Base-by-base conservation (phyloP, 1,140 invertebrate genomes). In the Bombus vancouverensis region DNA sequence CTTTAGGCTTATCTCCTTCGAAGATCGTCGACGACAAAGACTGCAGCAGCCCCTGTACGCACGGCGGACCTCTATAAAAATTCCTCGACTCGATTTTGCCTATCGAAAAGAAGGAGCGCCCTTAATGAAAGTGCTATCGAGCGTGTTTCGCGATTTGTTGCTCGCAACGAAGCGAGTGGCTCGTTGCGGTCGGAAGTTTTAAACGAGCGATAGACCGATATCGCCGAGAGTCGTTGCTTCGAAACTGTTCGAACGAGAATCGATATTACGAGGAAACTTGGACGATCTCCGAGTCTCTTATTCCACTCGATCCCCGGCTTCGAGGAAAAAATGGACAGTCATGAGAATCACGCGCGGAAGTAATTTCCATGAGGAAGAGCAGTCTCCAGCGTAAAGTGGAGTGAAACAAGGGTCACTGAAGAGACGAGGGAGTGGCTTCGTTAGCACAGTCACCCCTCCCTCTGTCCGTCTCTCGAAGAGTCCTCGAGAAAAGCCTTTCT, bases 1-100 rank as follows among this genome's bases (percentile, higher is more conserved):
- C 90, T 91, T 91, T 85, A 87, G 87, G 89, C 89, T 92, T 91
- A 92, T 90, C 88, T 88, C 47, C 53, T 70, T 39, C 9, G 78
- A 68, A 77, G 81, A 89, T 88, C 83, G 75, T 84, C 73, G 80
- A 65, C 62, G 74, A 68, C 22, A 3, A 28, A 73, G 83, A 72
- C 65, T 77, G 37, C 74, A 66, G 84, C 71, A 57, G 75, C 65
- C 72, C 74, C 82, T 47, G 37, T 44, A 74, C 22, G 15, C 22
- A 4, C 53, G 10, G 74, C 42, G 44, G 53, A 73, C 81, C 74
- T 84, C 85, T 80, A 90, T 91, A 84, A 73, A 87, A 88, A 87
- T 88, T 88, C 78, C 83, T 68, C 44, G 74, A 89, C 83, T 68
- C 79, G 70, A 71, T 87, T 85, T 83, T 62, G 34, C 10, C 62